Conservation (phyloP, 2,888 invertebrate species). For the Phragmatobia fuliginosa region DNA sequence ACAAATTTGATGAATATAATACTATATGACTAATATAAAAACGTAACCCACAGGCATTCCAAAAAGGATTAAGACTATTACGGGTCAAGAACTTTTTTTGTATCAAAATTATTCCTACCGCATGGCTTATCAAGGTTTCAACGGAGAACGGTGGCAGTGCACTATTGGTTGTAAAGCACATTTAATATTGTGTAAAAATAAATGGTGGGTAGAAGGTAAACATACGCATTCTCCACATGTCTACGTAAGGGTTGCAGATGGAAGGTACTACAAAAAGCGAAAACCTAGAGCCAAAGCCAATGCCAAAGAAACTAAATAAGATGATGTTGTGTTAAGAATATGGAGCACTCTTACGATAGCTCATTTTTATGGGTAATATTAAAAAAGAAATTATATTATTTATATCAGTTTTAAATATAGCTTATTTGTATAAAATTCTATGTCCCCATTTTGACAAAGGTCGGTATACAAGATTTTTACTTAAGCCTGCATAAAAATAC, state of each 20-base stretch:
- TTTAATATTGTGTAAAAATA: not conserved
- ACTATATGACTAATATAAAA: not conserved
- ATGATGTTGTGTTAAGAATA: too few species aligned
- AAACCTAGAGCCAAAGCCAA: not conserved
- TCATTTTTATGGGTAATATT: too few species aligned
- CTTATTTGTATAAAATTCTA: too few species aligned
- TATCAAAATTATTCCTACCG: conserved; percentile 6
- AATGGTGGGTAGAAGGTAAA: not conserved
- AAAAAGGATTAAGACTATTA: not conserved
- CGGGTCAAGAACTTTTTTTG: not conserved
- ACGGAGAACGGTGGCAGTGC: not conserved
- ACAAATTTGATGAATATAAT: not conserved
- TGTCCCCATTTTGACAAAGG: too few species aligned
- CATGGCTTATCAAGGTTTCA: not conserved
- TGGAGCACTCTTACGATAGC: too few species aligned
- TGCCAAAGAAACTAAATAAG: too few species aligned
- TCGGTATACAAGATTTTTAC: too few species aligned
- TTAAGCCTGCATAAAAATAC: too few species aligned
- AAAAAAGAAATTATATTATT: too few species aligned
- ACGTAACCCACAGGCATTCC: not conserved
- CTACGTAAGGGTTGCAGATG: not conserved
- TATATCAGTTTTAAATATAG: too few species aligned
- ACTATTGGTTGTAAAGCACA: not conserved
- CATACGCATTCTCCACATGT: not conserved
- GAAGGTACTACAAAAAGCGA: not conserved